Evolutionary conservation across 2,888 invertebrate genomes (phyloP), one percentile per base, ranked within the genome.

Genomic region (Ptilodon capucinus): DNA sequence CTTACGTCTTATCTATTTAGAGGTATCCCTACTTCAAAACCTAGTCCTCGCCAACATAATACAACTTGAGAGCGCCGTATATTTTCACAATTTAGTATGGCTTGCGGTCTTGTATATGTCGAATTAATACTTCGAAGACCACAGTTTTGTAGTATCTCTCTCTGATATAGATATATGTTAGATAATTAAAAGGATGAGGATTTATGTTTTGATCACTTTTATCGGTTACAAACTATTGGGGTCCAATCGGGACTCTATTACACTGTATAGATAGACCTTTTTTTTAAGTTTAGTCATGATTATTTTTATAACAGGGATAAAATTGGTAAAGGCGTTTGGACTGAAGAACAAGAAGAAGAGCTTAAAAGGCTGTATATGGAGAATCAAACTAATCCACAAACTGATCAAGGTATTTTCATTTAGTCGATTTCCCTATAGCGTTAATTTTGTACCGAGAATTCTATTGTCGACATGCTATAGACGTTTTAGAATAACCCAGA

Each of bases 291-390:
- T 44, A 35, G 3, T 2, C 28, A 3, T n/a, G 11, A 11, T 2
- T 3, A n/a, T 28, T 3, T 28, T 30, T 14, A 11, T 35, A 41
- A 40, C 64, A 90, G 91, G 57, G 88, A 88, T 63, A 85, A 82
- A 57, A 71, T 69, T 6, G 86, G 81, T 21, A 92, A 92, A 74
- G 92, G 92, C 49, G 81, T 86, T 19, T 98, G 98, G 98, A 93
- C 93, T 14, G 97, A 97, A 73, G 95, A 95, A 67, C 95, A 98
- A 78, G 97, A 98, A 81, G 94, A 95, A 56, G 98, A 98, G 88
- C 85, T 98, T 35, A 93, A 94, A 41, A 92, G 93, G 53, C 92
- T 98, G 44, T 97, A 95, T 81, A 95, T 96, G 90, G 97, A 98
- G 82, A 97, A 96, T 81, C 94, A 94, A 84, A 89, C 86, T 36